These are phyloP conservation scores for Eupeodes latifasciatus DNA, from an alignment of 2,888 invertebrate genomes.

Conservation along the genomic window DNA sequence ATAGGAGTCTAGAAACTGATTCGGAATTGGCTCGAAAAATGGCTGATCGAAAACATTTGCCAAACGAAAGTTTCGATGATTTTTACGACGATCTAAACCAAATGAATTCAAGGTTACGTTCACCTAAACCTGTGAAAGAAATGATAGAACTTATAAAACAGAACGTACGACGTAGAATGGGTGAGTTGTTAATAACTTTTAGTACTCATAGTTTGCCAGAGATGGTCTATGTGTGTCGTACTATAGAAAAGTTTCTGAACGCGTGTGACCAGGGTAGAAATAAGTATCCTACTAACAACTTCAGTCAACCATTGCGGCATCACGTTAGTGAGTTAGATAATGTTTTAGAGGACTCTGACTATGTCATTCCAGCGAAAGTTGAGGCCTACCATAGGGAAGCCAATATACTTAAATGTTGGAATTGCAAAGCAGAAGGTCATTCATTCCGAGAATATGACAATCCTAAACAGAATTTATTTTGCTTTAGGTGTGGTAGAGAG, in stretches of 20 bases:
- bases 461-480: not conserved
- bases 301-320: not conserved
- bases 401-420: constrained; percentile 11
- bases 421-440: constrained; percentile 14
- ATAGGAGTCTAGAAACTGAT: constrained; percentile 12
- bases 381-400: constrained; percentile 13
- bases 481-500: not conserved
- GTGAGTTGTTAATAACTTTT: not conserved
- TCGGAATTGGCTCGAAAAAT: constrained; percentile 12
- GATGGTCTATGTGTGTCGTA: constrained; percentile 8
- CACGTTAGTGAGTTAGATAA: not conserved
- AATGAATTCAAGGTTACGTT: not conserved
- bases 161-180: not conserved
- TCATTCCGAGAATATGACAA: not conserved
- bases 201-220: not conserved
- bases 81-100: not conserved
- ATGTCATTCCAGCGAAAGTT: not conserved
- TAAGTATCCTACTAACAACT: not conserved
- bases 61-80: not conserved
- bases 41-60: not conserved
- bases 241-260: constrained; percentile 4
- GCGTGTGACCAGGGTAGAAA: not conserved
- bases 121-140: not conserved
- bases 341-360: not conserved
- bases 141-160: not conserved